A percentile compares a stretch with the other conserved stretches of the same genome.
These are phyloP conservation scores for Hydrolagus affinis DNA, from an alignment of 2,113 vertebrate genomes.

Conservation along the genomic window DNA sequence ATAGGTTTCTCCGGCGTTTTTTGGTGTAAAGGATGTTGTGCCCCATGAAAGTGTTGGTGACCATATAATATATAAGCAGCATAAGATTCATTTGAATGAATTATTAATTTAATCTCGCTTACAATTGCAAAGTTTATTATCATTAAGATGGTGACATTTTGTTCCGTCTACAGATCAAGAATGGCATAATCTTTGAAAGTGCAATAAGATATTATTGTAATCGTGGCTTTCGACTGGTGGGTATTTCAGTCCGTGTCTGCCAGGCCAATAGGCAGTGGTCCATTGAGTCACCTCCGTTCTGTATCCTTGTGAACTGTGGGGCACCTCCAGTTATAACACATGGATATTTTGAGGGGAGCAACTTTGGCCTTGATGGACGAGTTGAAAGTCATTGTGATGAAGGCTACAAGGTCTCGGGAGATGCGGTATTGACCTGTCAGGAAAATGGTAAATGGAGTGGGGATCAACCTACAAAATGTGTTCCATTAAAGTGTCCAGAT, in stretches of 20 bases:
- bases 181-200: slow-evolving; percentile 68
- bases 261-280: slow-evolving; percentile 90
- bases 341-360: slow-evolving; percentile 65
- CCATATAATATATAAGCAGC: too few species aligned
- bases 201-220: slow-evolving; percentile 72
- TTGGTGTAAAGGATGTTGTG: too few species aligned
- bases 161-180: slow-evolving; percentile 52
- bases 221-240: slow-evolving; percentile 67
- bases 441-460: slow-evolving; percentile 83
- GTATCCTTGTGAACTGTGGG: slow-evolving; percentile 75
- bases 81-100: too few species aligned
- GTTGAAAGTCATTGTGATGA: slow-evolving; percentile 81
- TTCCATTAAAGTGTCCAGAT: slow-evolving; percentile 79
- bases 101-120: too few species aligned
- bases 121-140: too few species aligned
- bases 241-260: slow-evolving; percentile 68
- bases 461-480: slow-evolving; percentile 63
- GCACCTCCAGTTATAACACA: slow-evolving; percentile 69
- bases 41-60: too few species aligned
- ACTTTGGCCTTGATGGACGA: slow-evolving; percentile 75
- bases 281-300: slow-evolving; percentile 64
- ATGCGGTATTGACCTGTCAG: slow-evolving; percentile 76
- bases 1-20: too few species aligned
- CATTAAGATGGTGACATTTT: slow-evolving; percentile 26
- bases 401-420: slow-evolving; percentile 79